phyloP scores from a whole-genome alignment of 2,797 vertebrate species.

The Chloroceryle inda region DNA sequence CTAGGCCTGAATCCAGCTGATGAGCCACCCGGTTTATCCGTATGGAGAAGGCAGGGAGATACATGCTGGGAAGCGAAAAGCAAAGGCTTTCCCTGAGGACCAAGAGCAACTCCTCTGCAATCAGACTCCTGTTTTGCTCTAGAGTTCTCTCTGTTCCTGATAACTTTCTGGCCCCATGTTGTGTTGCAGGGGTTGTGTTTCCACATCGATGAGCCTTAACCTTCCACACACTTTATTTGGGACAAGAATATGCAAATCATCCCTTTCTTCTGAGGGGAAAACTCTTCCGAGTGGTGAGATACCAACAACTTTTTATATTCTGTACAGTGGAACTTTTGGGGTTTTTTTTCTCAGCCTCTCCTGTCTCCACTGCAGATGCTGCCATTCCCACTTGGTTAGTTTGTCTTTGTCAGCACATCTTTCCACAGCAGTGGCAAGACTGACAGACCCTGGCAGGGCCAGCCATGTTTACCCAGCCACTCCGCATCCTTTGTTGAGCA shows the following conservation, averaged over 20 bases:
- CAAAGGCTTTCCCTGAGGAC: neutral
- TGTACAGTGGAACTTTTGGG: neutral
- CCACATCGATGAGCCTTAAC: neutral
- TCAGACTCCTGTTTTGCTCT: neutral
- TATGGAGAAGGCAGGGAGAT: neutral
- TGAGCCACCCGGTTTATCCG: neutral
- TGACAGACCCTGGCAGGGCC: neutral
- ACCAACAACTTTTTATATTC: neutral
- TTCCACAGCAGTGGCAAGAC: neutral
- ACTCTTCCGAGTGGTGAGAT: neutral
- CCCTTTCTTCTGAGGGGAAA: neutral
- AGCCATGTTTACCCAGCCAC: neutral
- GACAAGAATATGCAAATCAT: conserved; percentile 17
- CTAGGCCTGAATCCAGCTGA: accelerated
- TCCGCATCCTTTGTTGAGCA: neutral
- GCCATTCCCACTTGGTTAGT: conserved; percentile 10
- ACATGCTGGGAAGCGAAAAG: accelerated
- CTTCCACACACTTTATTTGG: conserved; percentile 23
- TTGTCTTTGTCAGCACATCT: conserved; percentile 28
- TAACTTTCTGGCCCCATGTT: neutral
- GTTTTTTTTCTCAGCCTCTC: neutral
- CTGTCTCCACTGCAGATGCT: neutral
- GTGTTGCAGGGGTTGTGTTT: neutral
- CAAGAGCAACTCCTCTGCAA: neutral
- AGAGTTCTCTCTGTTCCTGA: neutral